Conservation (phyloP, 1,140 invertebrate genomes). For the Zaprionus lachaisei region DNA sequence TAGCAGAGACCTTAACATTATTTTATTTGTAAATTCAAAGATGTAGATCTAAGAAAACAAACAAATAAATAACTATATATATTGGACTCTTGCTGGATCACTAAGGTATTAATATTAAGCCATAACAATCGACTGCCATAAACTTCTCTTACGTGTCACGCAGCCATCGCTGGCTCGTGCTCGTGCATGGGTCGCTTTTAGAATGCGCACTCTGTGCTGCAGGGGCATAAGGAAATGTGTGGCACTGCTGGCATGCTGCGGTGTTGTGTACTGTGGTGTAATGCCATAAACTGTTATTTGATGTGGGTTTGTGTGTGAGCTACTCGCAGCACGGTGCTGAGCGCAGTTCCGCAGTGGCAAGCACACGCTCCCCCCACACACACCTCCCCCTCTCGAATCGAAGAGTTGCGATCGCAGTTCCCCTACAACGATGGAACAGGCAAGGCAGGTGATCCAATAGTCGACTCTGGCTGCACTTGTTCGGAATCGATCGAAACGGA, state of each 20-base stretch:
- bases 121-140: too few relatives aligned
- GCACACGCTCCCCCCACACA: too few relatives aligned
- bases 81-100: too few relatives aligned
- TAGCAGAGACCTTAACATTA: too few relatives aligned
- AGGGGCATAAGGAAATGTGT: slow-evolving; percentile 47
- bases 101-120: too few relatives aligned
- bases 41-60: too few relatives aligned
- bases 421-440: slow-evolving; percentile 3
- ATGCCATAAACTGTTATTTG: slow-evolving; percentile 77
- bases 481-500: slow-evolving; percentile 28
- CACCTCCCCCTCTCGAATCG: not conserved
- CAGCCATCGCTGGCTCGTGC: slow-evolving; percentile 10
- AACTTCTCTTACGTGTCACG: slow-evolving; percentile 4
- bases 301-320: slow-evolving; percentile 64
- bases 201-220: slow-evolving; percentile 27
- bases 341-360: slow-evolving; percentile 12
- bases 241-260: slow-evolving; percentile 33
- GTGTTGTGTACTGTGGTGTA: slow-evolving; percentile 43
- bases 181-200: slow-evolving; percentile 4
- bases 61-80: too few relatives aligned
- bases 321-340: slow-evolving; percentile 7
- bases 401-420: not conserved
- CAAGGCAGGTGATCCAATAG: slow-evolving; percentile 29
- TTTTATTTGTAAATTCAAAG: too few relatives aligned
- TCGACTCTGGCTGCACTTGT: slow-evolving; percentile 27